Conservation (phyloP, 2,797 vertebrate genomes). For the Melanotaenia maccullochi region DNA sequence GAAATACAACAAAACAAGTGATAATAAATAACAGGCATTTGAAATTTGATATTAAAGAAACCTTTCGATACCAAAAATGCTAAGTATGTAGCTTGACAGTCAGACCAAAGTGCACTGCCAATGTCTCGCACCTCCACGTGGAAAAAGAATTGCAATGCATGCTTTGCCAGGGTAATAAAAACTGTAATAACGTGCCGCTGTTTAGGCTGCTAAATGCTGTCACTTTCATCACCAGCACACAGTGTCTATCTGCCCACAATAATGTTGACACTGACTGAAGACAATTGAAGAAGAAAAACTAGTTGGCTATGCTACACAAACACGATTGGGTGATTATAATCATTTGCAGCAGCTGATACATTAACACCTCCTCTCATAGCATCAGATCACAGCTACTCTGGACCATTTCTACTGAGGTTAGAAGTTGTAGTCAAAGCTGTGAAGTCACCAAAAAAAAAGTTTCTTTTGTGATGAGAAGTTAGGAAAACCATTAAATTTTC, state of each 20-base stretch:
- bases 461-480: background rate
- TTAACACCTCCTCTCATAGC: conserved; percentile 45
- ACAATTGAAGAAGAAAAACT: conserved; percentile 41
- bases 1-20: background rate
- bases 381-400: conserved; percentile 46
- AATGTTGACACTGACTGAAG: conserved; percentile 46
- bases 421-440: conserved; percentile 1
- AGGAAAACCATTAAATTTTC: background rate
- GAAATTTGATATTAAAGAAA: conserved; percentile 3
- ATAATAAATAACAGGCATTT: conserved; percentile 1
- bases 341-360: conserved; percentile 49
- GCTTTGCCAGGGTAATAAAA: conserved; percentile 49
- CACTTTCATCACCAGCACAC: conserved; percentile 36
- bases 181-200: conserved; percentile 31
- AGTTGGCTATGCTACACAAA: conserved; percentile 47
- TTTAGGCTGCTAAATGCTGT: conserved; percentile 40
- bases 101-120: conserved; percentile 7
- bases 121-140: conserved; percentile 1
- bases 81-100: background rate
- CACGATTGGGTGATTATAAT: conserved; percentile 41
- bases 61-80: conserved; percentile 2
- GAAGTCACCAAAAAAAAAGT: conserved; percentile 4
- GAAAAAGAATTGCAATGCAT: conserved; percentile 11
- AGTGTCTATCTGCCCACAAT: conserved; percentile 17
- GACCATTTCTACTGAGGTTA: conserved; percentile 19